A percentile compares a stretch with the other conserved stretches of the same genome.
Conservation (phyloP, 2,113 vertebrate species). For the Malurus melanocephalus region DNA sequence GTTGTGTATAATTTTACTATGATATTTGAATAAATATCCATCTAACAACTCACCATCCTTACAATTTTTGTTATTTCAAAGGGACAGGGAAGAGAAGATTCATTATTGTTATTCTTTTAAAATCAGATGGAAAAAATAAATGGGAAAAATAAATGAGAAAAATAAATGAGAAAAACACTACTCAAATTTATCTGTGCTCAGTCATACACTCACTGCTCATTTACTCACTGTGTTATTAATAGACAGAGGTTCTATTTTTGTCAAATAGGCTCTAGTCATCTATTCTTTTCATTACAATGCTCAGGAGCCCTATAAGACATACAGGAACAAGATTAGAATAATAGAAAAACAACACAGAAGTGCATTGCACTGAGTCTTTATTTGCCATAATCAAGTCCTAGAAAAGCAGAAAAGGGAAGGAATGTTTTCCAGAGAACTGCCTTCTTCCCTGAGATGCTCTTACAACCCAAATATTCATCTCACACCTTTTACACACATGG, state of each 20-base stretch:
- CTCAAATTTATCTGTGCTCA: neutral
- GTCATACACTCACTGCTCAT: slow-evolving; percentile 12
- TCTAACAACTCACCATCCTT: neutral
- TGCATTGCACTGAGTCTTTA: neutral
- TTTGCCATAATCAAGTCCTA: neutral
- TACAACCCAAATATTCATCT: neutral
- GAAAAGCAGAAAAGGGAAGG: neutral
- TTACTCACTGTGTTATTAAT: slow-evolving; percentile 30
- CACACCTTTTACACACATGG: neutral
- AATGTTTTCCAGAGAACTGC: neutral
- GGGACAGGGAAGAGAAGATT: neutral
- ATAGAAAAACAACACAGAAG: neutral
- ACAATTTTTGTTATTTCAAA: neutral
- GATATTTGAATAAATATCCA: neutral
- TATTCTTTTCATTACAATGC: slow-evolving; percentile 18
- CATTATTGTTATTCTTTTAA: neutral
- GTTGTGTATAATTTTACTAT: neutral
- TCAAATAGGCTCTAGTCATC: slow-evolving; percentile 2
- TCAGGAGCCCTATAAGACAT: neutral
- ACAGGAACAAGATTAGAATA: neutral
- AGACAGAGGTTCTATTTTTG: slow-evolving; percentile 15
- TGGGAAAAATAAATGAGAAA: neutral
- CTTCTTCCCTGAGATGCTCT: neutral
- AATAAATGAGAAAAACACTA: neutral
- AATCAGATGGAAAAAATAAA: neutral